Base-by-base conservation (phyloP, 2,797 vertebrate genomes). In the Lepus oiostolus region DNA sequence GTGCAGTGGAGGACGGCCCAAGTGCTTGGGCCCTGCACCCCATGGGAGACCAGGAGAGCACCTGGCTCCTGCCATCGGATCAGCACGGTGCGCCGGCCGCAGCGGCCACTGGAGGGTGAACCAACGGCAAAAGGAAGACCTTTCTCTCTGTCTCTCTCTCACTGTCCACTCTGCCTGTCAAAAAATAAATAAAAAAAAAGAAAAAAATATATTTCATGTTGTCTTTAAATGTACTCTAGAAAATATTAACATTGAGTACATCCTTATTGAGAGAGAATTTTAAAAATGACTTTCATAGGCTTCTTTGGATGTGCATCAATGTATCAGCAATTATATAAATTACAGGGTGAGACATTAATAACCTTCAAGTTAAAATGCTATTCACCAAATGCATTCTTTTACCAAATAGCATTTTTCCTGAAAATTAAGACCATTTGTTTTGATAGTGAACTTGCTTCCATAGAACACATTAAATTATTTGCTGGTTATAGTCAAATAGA, bases 381-480 rank as follows among this genome's bases (percentile, higher is more conserved):
- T 76, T 42, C n/a, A 42, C 3, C 28, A 92, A 92, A 86, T 76
- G 42, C 16, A 54, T 76, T 77, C 4, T n/a, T 92, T 75, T 74
- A n/a, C 17, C 54, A 88, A 52, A 84, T 74, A 76, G 16, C 3
- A 35, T 24, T 62, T 94, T 96, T 84, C 19, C 10, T 91, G 22
- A 96, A 94, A 86, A 89, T 81, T 71, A 16, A 76, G 84, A 70
- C 9, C 8, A 76, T 89, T 81, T 94, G 50, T 81, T 85, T 92
- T 80, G 30, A 65, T 72, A 84, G 80, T n/a, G 62, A 85, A 79
- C 13, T 92, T 88, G 76, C 24, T 92, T 22, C 93, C 54, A n/a
- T 24, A 77, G 30, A 95, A 81, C 26, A 81, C 28, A 88, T 60
- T 91, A 82, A 74, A 42, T 90, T 91, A 77, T 67, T 94, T 93